Percentiles rank a stretch among this genome's conserved stretches.
Conservation (phyloP, 1,140 invertebrate species). For the Drosophila persimilis region DNA sequence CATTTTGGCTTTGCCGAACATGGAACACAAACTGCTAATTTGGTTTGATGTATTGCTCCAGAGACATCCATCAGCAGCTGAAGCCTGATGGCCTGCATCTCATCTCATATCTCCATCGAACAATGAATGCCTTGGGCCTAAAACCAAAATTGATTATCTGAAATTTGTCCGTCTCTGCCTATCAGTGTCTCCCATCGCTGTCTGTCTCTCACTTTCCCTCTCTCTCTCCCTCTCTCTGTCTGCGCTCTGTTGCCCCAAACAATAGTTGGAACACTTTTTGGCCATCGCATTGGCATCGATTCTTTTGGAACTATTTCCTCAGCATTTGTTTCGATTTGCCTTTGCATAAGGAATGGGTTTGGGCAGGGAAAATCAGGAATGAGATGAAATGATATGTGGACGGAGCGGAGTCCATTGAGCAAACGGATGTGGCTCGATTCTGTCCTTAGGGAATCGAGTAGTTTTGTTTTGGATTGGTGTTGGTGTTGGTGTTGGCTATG, state of each 20-base stretch:
- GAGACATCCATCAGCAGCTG: slow-evolving; percentile 70
- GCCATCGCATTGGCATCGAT: slow-evolving; percentile 13
- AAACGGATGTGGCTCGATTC: slow-evolving; percentile 22
- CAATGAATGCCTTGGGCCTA: slow-evolving; percentile 30
- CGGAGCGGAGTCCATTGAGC: not conserved
- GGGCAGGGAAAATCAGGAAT: not conserved
- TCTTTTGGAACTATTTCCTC: slow-evolving; percentile 31
- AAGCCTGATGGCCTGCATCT: slow-evolving; percentile 8
- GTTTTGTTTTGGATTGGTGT: too few relatives aligned
- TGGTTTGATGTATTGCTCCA: slow-evolving; percentile 78
- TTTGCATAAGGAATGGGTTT: slow-evolving; percentile 10
- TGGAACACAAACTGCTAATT: slow-evolving; percentile 69
- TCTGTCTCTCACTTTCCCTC: not conserved
- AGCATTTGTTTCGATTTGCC: slow-evolving; percentile 43
- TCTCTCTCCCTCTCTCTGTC: not conserved
- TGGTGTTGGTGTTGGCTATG: not conserved
- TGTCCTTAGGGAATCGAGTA: not conserved
- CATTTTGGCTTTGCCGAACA: slow-evolving; percentile 53
- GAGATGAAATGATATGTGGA: not conserved
- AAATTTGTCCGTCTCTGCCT: slow-evolving; percentile 44
- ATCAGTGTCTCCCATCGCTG: slow-evolving; percentile 8
- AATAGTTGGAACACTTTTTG: slow-evolving; percentile 25
- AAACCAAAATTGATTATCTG: slow-evolving; percentile 69
- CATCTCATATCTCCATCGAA: not conserved
- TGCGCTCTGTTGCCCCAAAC: slow-evolving; percentile 4